phyloP scores from a whole-genome alignment of 2,797 vertebrate genomes.

The Serranus cabrilla region DNA sequence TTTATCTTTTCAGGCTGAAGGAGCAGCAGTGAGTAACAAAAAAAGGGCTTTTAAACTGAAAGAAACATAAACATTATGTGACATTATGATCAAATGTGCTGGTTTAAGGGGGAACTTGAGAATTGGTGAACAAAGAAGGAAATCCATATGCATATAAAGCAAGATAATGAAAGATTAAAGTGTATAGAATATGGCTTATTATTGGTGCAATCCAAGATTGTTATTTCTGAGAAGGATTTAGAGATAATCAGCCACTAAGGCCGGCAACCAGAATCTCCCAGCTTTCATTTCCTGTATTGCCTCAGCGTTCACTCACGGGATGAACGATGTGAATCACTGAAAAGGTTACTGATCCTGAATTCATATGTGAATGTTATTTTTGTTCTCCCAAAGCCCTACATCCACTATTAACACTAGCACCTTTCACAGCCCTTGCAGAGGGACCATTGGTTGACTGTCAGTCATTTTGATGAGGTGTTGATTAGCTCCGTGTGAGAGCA shows the following conservation, averaged over 20 bases:
- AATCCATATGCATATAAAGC: not conserved
- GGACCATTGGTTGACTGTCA: conserved; percentile 41
- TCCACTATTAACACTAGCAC: conserved; percentile 36
- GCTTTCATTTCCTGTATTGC: conserved; percentile 9
- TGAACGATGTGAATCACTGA: conserved; percentile 24
- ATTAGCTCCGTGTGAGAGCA: conserved; percentile 36
- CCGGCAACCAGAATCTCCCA: conserved; percentile 9
- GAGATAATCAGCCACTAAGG: not conserved
- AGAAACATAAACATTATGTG: no score
- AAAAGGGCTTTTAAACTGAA: no score
- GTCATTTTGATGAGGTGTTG: conserved; percentile 35
- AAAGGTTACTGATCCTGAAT: conserved; percentile 31
- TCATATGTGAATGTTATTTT: conserved; percentile 26
- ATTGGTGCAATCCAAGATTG: not conserved
- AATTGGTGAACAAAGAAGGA: not conserved
- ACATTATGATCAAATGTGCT: not conserved
- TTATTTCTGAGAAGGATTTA: conserved; percentile 2
- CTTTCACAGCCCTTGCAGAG: conserved; percentile 34
- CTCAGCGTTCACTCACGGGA: not conserved
- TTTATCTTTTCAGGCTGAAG: no score
- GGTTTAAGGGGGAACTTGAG: not conserved
- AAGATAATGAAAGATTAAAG: not conserved
- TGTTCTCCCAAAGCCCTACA: not conserved
- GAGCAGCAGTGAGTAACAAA: no score
- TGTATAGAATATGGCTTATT: not conserved